Conservation (phyloP, 2,113 vertebrate genomes). For the Myanophis thanlyinensis region DNA sequence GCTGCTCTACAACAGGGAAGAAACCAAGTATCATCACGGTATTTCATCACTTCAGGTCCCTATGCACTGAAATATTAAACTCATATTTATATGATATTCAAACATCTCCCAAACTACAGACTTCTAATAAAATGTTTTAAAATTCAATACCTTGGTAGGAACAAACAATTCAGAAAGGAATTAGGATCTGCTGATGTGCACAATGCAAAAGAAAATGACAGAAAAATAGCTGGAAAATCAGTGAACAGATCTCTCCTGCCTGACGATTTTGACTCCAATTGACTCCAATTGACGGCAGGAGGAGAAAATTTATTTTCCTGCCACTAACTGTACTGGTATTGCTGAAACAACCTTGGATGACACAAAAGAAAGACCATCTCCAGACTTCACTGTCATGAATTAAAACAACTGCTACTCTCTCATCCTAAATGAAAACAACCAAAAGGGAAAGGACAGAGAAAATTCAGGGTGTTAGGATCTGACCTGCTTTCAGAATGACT, state of each 20-base stretch:
- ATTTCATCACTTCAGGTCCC: not conserved
- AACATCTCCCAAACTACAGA: not conserved
- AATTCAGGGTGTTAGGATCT: not conserved
- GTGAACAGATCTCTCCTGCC: not conserved
- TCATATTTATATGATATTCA: not conserved
- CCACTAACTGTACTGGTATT: not conserved
- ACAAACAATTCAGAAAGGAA: not conserved
- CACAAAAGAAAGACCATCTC: not conserved
- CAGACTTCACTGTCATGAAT: conserved; percentile 28
- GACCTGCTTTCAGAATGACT: not conserved
- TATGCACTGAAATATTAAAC: not conserved
- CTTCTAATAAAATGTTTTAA: not conserved
- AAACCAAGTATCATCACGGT: not conserved
- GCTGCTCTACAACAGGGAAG: not conserved
- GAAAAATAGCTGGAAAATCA: not conserved
- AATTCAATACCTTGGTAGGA: not conserved
- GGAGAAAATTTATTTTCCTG: not conserved
- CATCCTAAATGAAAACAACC: conserved; percentile 21
- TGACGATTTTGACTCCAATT: not conserved
- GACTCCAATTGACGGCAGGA: not conserved
- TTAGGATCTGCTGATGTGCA: not conserved
- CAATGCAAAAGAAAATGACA: not conserved
- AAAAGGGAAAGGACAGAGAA: conserved; percentile 5
- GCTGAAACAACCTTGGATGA: not conserved
- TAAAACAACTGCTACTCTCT: conserved; percentile 21